Evolutionary conservation across 2,113 vertebrate species (phyloP).

Genomic region (Equus przewalskii): DNA sequence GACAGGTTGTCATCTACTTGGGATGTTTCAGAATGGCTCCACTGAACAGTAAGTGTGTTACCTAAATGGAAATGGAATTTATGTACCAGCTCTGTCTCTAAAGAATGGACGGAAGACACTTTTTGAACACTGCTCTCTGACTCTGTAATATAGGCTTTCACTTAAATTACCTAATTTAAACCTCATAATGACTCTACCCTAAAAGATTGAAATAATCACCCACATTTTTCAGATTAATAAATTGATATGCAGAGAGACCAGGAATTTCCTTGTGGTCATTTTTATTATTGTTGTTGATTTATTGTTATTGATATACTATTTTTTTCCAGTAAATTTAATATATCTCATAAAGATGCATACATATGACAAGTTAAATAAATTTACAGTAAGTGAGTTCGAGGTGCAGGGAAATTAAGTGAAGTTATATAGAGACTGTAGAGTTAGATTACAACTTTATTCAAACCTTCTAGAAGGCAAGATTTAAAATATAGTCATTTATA

Average conservation of each 20-base stretch:
- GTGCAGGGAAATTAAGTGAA: neutral
- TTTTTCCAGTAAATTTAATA: neutral
- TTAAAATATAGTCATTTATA: constrained; percentile 34
- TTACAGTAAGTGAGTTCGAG: neutral
- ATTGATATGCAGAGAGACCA: neutral
- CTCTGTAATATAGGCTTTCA: neutral
- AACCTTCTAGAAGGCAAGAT: neutral
- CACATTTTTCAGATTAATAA: neutral
- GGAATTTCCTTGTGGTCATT: neutral
- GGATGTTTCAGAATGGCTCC: neutral
- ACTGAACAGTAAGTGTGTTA: neutral
- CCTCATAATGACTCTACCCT: neutral
- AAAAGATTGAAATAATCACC: neutral
- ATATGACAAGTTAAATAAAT: neutral
- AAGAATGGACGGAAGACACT: neutral
- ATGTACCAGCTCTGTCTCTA: neutral
- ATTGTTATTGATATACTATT: neutral
- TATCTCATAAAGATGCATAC: neutral
- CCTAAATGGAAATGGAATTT: neutral
- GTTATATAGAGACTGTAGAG: neutral
- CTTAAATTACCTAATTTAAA: constrained; percentile 35
- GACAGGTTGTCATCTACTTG: neutral
- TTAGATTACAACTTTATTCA: neutral
- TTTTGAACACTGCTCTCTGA: neutral
- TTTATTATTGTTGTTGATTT: neutral